Evolutionary conservation across 2,888 invertebrate genomes (phyloP), one percentile per base, ranked within the genome.

Genomic region (Mimumesa dahlbomi): DNA sequence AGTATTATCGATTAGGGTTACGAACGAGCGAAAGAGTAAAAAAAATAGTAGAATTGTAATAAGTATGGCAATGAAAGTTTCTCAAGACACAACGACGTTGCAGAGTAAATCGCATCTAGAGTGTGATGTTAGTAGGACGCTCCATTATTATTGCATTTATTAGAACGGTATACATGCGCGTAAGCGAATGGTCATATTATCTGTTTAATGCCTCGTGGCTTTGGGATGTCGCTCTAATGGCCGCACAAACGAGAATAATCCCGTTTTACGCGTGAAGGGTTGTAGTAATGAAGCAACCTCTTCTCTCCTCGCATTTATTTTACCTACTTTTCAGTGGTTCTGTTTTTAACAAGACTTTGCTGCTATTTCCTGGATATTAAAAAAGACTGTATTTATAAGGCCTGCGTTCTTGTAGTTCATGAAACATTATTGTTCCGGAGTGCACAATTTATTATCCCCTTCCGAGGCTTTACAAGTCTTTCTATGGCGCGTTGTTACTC

Each of bases 191-290:
- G 42, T 42, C 61, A 73, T 74, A 68, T 77, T 61, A 57, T 73
- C 61, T 50, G 59, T 74, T 74, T 77, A 76, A 76, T 77, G 78
- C 65, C 50, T 29, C 58, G 56, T 53, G 59, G 65, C 64, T 50
- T 57, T 57, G 53, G 64, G 69, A 62, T 67, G 45, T 36, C 52
- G 49, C 64, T 66, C 77, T 79, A 69, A 75, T 75, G 62, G 61
- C 42, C 75, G 77, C 73, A 63, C 77, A 73, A 80, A 69, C 74
- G 73, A 77, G 77, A 75, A 78, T 83, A 80, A 83, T 82, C 78
- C 75, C 64, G 73, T 82, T 83, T 83, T 71, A 81, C 79, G 81
- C 70, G 68, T 50, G 78, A 79, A 53, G 54, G 64, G 52, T 63
- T 53, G 56, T 56, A 38, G 68, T 79, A 79, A 79, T 69, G 80